Conservation (phyloP, 2,888 invertebrate genomes). For the Andrena minutula region DNA sequence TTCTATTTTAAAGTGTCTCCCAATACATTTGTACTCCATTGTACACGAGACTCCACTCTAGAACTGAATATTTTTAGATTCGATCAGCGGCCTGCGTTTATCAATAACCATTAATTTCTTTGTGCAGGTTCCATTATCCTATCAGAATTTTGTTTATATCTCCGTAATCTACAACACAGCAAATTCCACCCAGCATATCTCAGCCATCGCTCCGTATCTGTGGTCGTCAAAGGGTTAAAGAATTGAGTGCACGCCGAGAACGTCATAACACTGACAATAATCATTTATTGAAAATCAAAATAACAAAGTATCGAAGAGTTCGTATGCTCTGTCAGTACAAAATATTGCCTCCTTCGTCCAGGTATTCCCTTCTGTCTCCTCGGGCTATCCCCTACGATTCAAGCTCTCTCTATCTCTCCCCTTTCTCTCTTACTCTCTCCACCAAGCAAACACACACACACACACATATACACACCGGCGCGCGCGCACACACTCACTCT, state of each 20-base stretch:
- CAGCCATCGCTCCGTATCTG: too few relatives aligned
- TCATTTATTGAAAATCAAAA: slow-evolving; percentile 55
- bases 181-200: too few relatives aligned
- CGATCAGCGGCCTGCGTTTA: too few relatives aligned
- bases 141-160: too few relatives aligned
- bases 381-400: slow-evolving; percentile 39
- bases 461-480: background rate
- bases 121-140: too few relatives aligned
- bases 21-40: too few relatives aligned
- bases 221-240: slow-evolving; percentile 17
- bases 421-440: slow-evolving; percentile 7
- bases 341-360: slow-evolving; percentile 57
- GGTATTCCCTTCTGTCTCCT: slow-evolving; percentile 26
- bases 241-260: slow-evolving; percentile 18
- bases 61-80: too few relatives aligned
- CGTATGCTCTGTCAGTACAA: slow-evolving; percentile 47
- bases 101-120: too few relatives aligned
- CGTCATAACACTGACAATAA: slow-evolving; percentile 50
- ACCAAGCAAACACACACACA: background rate
- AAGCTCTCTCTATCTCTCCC: slow-evolving; percentile 12
- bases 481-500: slow-evolving; percentile 12
- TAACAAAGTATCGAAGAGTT: slow-evolving; percentile 52
- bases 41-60: too few relatives aligned
- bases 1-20: too few relatives aligned
- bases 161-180: too few relatives aligned